These are phyloP conservation scores for Macrophya annulata DNA, from an alignment of 2,888 invertebrate species.

Conservation along the genomic window DNA sequence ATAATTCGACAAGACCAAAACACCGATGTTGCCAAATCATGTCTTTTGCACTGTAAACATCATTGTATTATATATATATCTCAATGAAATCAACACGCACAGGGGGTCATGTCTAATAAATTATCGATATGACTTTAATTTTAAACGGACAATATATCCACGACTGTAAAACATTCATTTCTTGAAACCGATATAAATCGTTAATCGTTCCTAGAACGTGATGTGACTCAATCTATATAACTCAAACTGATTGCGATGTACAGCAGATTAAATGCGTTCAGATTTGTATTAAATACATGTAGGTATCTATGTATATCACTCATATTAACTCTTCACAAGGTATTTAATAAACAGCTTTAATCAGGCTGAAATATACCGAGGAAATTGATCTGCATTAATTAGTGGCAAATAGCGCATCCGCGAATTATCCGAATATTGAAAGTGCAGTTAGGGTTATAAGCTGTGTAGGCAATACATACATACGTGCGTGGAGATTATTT, in stretches of 20 bases:
- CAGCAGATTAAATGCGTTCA: not conserved
- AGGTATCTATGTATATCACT: not conserved
- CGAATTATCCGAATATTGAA: not conserved
- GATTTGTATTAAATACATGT: not conserved
- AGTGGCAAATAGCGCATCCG: not conserved
- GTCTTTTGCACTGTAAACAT: too few species aligned
- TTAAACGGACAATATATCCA: not conserved
- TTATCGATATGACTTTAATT: not conserved
- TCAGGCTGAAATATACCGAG: not conserved
- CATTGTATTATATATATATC: too few species aligned
- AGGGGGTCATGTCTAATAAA: not conserved
- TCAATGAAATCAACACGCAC: too few species aligned
- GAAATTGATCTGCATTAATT: not conserved
- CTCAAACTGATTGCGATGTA: not conserved
- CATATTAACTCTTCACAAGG: not conserved
- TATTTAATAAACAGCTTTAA: constrained; percentile 1
- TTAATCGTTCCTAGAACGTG: not conserved
- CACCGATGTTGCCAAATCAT: too few species aligned
- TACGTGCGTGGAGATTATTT: not conserved
- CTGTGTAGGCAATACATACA: too few species aligned
- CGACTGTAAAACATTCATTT: not conserved
- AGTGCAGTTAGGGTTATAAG: too few species aligned
- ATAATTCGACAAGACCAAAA: not conserved
- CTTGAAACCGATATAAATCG: not conserved
- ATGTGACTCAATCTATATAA: not conserved